Conservation (phyloP, 1,140 invertebrate genomes). For the Pseudachorutes palmiensis region DNA sequence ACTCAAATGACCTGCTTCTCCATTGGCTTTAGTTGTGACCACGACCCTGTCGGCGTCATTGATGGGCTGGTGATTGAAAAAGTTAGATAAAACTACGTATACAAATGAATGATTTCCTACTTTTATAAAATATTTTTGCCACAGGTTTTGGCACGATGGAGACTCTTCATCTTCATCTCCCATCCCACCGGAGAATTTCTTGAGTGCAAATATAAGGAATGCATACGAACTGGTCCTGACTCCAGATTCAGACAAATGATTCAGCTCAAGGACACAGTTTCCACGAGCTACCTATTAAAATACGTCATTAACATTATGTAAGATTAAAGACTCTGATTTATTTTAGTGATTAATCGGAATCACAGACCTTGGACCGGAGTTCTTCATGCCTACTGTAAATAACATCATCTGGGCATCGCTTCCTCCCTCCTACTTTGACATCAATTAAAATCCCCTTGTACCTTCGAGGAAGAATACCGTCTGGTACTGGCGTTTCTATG, state of each 20-base stretch:
- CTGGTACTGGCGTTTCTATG: conserved; percentile 26
- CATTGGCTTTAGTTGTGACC: conserved; percentile 47
- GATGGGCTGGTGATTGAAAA: conserved; percentile 39
- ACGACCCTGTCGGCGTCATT: conserved; percentile 41
- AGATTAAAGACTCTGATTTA: not conserved
- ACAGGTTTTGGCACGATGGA: conserved; percentile 42
- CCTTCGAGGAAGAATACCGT: conserved; percentile 29
- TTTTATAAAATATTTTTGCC: conserved; percentile 44
- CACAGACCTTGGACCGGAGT: conserved; percentile 25
- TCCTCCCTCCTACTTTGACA: conserved; percentile 35
- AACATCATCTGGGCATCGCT: conserved; percentile 33
- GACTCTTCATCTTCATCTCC: conserved; percentile 48
- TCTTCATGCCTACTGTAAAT: conserved; percentile 34
- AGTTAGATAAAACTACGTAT: not conserved
- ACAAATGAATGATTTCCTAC: conserved; percentile 25
- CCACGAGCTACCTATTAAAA: conserved; percentile 43
- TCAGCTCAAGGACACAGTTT: conserved; percentile 43
- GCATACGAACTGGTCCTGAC: conserved; percentile 31
- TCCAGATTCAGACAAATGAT: conserved; percentile 25
- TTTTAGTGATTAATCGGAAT: conserved; percentile 8
- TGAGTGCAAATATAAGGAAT: conserved; percentile 46
- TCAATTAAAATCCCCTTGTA: conserved; percentile 35
- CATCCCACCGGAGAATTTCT: conserved; percentile 49
- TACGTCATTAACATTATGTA: not conserved
- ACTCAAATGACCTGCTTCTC: conserved; percentile 48